Base-by-base conservation (phyloP, 2,888 invertebrate genomes). In the Syritta pipiens region DNA sequence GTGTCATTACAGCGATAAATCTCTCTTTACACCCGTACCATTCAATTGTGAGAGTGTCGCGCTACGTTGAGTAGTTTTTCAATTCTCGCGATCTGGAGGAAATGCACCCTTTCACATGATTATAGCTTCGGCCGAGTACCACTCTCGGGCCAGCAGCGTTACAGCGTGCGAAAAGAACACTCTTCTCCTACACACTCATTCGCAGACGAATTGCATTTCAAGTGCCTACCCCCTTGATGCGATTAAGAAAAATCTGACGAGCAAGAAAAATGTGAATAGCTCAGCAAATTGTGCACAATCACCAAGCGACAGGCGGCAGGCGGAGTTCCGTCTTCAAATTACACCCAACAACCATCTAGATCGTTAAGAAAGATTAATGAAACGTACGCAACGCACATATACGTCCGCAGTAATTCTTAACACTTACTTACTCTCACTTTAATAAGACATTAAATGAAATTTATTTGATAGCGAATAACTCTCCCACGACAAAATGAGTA, bases 291-390 rank as follows among this genome's bases (percentile, higher is more conserved):
- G 67, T 59, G 62, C 28, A 60, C 26, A 69, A 42, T 46, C 59
- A 59, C 42, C 59, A 46, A 44, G 19, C 42, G 48, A 48, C 46
- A 32, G 53, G 46, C 51, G 53, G 19, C 53, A 35, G 53, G 53
- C 51, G 57, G 37, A 37, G 40, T 19, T 37, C 19, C 32, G 17
- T 28, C 42, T 59, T 55, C 46, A 28, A 68, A 75, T 75, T 69
- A 75, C 51, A 53, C 75, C 57, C 48, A 69, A 44, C 42, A 69
- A 44, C 69, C 69, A 69, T 76, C 51, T 51, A 63, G 65, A 65
- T 67, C 77, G 77, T 77, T 77, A 77, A 77, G 72, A 65, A 65
- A 77, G 77, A 77, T 77, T 65, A 77, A 77, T 77, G 77, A 72
- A 77, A 77, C 72, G 65, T 60, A 60, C 48, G 22, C 30, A 51